A percentile compares a stretch with the other conserved stretches of the same genome.
Evolutionary conservation across 1,140 invertebrate species (phyloP).

Genomic region (Philopotamus ludificatus): DNA sequence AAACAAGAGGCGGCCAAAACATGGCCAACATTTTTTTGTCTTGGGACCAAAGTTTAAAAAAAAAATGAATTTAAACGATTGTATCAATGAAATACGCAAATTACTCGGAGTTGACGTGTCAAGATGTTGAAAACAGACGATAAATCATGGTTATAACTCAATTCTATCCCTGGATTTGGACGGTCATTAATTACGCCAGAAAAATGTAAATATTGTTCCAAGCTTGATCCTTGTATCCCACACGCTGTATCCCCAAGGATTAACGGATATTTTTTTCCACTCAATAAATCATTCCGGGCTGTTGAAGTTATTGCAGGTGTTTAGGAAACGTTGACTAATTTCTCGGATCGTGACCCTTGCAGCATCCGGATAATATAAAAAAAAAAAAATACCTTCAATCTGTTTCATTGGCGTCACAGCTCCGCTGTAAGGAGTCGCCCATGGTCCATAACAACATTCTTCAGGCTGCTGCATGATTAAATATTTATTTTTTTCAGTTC

Average conservation of each 20-base stretch:
- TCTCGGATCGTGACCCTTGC: not conserved
- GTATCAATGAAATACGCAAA: no score
- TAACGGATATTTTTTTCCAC: constrained; percentile 13
- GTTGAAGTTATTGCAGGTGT: not conserved
- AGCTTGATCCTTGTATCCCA: constrained; percentile 2
- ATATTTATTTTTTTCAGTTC: no score
- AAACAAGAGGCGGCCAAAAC: no score
- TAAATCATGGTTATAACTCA: not conserved
- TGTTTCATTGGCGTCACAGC: constrained; percentile 37
- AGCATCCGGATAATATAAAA: not conserved
- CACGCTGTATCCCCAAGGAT: constrained; percentile 10
- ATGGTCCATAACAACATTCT: constrained; percentile 38
- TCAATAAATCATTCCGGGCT: not conserved
- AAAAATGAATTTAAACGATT: no score
- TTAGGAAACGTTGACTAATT: not conserved
- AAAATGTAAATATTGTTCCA: constrained; percentile 25
- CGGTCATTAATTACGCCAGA: constrained; percentile 11
- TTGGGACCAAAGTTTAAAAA: constrained; percentile 2
- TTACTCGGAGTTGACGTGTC: not conserved
- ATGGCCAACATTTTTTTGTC: no score
- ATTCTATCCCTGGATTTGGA: not conserved
- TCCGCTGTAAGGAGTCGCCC: constrained; percentile 35
- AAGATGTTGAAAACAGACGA: not conserved
- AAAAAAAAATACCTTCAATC: constrained; percentile 31
- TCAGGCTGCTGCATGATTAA: constrained; percentile 39